These are phyloP conservation scores for Sceloporus undulatus DNA, from an alignment of 2,113 vertebrate species.

Conservation along the genomic window DNA sequence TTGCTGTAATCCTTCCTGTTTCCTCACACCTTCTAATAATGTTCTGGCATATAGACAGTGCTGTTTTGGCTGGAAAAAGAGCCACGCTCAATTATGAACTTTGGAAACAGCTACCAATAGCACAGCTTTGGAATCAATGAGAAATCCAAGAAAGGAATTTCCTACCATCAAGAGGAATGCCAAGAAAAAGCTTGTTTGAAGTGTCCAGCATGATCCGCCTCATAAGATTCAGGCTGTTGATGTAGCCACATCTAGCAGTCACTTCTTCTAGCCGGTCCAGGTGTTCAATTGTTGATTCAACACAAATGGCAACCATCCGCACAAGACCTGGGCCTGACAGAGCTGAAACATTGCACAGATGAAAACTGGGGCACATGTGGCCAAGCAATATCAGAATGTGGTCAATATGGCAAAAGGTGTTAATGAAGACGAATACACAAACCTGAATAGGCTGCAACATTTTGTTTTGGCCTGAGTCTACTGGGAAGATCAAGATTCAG, in stretches of 20 bases:
- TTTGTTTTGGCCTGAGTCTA: too few species aligned
- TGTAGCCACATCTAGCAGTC: slow-evolving; percentile 65
- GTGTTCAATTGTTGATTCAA: slow-evolving; percentile 83
- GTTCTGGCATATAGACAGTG: too few species aligned
- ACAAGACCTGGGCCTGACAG: slow-evolving; percentile 88
- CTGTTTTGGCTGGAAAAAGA: neutral
- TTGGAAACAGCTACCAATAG: neutral
- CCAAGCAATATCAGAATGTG: too few species aligned
- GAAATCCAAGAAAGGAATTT: neutral
- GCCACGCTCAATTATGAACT: neutral
- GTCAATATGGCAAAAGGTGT: too few species aligned
- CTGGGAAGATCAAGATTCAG: too few species aligned
- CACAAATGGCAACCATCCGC: slow-evolving; percentile 83
- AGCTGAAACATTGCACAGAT: slow-evolving; percentile 77
- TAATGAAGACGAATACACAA: too few species aligned
- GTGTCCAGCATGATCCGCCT: slow-evolving; percentile 90
- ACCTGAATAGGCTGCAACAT: too few species aligned
- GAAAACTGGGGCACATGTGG: too few species aligned
- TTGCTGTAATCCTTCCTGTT: too few species aligned
- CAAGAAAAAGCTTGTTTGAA: slow-evolving; percentile 90
- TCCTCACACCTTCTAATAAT: too few species aligned
- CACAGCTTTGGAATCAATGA: neutral
- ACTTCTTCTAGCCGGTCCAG: slow-evolving; percentile 79
- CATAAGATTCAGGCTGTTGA: slow-evolving; percentile 87
- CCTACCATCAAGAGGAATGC: slow-evolving; percentile 88